These are phyloP conservation scores for Sphaerophoria taeniata DNA, from an alignment of 2,888 invertebrate species.

Conservation along the genomic window DNA sequence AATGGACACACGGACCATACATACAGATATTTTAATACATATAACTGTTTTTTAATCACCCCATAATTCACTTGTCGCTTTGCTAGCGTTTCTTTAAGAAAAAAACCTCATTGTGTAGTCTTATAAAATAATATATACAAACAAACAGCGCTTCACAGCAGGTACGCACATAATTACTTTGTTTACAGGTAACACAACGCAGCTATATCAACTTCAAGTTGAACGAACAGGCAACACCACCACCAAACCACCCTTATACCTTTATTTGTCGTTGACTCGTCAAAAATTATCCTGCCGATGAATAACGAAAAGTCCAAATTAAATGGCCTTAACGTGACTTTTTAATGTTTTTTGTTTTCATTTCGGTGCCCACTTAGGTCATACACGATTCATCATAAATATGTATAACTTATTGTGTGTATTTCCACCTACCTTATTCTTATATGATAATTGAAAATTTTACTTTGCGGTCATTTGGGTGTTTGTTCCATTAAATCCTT, in stretches of 20 bases:
- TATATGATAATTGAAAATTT: constrained; percentile 69
- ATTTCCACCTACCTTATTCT: constrained; percentile 21
- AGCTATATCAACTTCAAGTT: constrained; percentile 52
- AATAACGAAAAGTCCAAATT: constrained; percentile 71
- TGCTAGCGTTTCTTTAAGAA: too few relatives aligned
- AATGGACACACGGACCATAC: too few relatives aligned
- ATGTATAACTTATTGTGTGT: neutral
- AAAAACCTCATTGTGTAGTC: constrained; percentile 36
- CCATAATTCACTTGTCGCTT: too few relatives aligned
- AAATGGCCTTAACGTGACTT: constrained; percentile 72
- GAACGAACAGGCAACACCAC: constrained; percentile 25
- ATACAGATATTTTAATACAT: too few relatives aligned
- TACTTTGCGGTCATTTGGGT: constrained; percentile 54
- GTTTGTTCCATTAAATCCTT: neutral
- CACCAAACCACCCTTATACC: constrained; percentile 20
- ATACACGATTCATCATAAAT: constrained; percentile 20
- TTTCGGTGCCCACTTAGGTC: constrained; percentile 58
- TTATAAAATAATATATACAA: constrained; percentile 28
- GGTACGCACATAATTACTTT: constrained; percentile 57
- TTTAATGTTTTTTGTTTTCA: constrained; percentile 64
- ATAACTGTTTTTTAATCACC: too few relatives aligned
- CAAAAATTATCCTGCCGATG: constrained; percentile 67
- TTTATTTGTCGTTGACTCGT: constrained; percentile 35
- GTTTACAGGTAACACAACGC: constrained; percentile 68
- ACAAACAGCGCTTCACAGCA: too few relatives aligned